Base-by-base conservation (phyloP, 2,888 invertebrate genomes). In the Lasioglossum vierecki region DNA sequence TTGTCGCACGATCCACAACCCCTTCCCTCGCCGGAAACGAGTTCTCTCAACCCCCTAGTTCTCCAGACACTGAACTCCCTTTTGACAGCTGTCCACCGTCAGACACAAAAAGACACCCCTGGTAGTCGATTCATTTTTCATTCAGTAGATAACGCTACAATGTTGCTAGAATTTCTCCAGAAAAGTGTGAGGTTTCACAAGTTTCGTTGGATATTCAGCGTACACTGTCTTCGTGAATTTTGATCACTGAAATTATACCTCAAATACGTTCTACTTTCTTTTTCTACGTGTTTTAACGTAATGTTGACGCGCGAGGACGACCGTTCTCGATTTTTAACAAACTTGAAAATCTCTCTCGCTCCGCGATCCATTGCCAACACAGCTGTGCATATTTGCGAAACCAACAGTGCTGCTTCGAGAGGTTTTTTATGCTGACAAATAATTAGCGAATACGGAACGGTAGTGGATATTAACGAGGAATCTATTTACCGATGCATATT, bases 1-100 rank as follows among this genome's bases (percentile, higher is more conserved):
- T 57, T 71, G 53, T 60, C 63, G 46, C 71, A 30, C 63, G 9
- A 44, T 44, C 26, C 26, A n/a, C 30, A 8, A 41, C 4, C n/a
- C 26, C 74, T 75, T 26, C 15, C 68, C 70, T 70, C 30, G 76
- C 15, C 63, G 35, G 75, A 66, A 44, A 44, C 81, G 46, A 41
- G 18, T 53, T 53, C 53, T 53, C 53, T n/a, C 53, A 22, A 53
- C 9, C 74, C 60, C 49, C 68, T 73, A 3, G n/a, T n/a, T 68
- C 39, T 49, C 44, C 70, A 74, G 60, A 81, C 71, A 63, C 22
- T 26, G 76, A 18, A 9, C 9, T 9, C 18, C 57, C 66, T 63
- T 71, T 66, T 57, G 22, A 57, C 66, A 83, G 71, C 76, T 57
- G 72, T 60, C 60, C 26, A 26, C 49, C 5, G 6, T 49, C 49